Conservation (phyloP, 1,140 invertebrate species). For the Apis cerana region DNA sequence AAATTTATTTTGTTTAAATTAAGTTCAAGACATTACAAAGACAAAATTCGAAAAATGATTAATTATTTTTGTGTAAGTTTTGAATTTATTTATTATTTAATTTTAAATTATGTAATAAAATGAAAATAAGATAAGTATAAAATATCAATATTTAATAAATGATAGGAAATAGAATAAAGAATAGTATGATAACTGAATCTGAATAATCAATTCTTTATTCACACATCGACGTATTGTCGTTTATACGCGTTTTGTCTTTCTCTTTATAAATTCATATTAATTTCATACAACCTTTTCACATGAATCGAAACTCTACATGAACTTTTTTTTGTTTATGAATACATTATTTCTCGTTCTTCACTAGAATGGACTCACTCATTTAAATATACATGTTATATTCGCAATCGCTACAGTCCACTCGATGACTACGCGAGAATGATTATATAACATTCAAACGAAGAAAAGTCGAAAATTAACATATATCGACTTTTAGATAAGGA, state of each 20-base stretch:
- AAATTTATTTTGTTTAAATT: background rate
- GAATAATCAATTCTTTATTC: constrained; percentile 46
- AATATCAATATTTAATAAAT: background rate
- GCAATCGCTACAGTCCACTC: constrained; percentile 25
- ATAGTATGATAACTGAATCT: background rate
- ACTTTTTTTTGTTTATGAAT: background rate
- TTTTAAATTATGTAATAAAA: background rate
- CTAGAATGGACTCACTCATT: constrained; percentile 19
- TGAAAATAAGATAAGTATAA: background rate
- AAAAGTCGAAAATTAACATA: background rate
- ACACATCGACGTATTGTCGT: constrained; percentile 19
- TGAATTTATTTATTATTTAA: background rate
- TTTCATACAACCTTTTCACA: background rate
- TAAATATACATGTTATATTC: constrained; percentile 14
- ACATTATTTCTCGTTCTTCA: background rate
- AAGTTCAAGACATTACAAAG: background rate
- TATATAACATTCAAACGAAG: constrained; percentile 14
- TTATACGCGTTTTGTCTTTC: background rate
- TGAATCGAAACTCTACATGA: background rate
- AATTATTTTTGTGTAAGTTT: background rate
- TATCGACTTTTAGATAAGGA: background rate
- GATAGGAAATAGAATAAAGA: background rate
- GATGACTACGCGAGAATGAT: constrained; percentile 6
- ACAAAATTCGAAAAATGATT: background rate
- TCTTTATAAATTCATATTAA: constrained; percentile 25